Evolutionary conservation across 2,113 vertebrate species (phyloP), one percentile per base, ranked within the genome.

Genomic region (Pithys albifrons): DNA sequence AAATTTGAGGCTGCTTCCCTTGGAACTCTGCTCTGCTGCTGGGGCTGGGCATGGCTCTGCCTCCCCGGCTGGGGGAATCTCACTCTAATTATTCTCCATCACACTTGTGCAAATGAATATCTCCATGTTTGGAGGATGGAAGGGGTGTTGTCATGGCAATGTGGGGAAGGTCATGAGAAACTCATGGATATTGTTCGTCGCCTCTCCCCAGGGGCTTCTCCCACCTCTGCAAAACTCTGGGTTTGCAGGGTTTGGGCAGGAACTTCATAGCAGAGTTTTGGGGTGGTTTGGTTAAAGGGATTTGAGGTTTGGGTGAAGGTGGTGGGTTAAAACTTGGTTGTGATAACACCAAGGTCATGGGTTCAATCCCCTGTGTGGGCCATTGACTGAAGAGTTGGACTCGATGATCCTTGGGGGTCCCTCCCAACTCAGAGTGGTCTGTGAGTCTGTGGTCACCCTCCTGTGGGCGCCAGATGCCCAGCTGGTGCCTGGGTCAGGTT

Each of bases 91-190:
- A 95, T 93, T 94, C 96, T 92, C 92, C 37, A 88, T 94, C 91
- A 85, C 89, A 46, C 65, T 31, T 19, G 95, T 83, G 93, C 88
- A 94, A 97, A 94, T 95, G 96, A 92, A 95, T 89, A 57, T 85
- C 61, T 71, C 85, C 69, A 6, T 85, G 91, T 95, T 94, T 93
- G 93, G 95, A 87, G 95, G 93, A 84, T 92, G 29, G 70, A 57
- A 88, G 89, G 18, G 3, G 81, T 78, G 96, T 97, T 95, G 96
- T 97, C 96, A 94, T 96, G 95, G 95, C 93, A 88, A 95, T 95
- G 92, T 67, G 70, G 3, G 18, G 70, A 79, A 95, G 96, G 97
- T 96, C 97, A 87, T 16, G 94, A 90, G 95, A 91, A 96, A 89
- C 91, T 91, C 94, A 0, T 72, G 90, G 91, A 88, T 88, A 6